Base-by-base conservation (phyloP, 2,113 vertebrate species). In the Heterotilapia buettikoferi region DNA sequence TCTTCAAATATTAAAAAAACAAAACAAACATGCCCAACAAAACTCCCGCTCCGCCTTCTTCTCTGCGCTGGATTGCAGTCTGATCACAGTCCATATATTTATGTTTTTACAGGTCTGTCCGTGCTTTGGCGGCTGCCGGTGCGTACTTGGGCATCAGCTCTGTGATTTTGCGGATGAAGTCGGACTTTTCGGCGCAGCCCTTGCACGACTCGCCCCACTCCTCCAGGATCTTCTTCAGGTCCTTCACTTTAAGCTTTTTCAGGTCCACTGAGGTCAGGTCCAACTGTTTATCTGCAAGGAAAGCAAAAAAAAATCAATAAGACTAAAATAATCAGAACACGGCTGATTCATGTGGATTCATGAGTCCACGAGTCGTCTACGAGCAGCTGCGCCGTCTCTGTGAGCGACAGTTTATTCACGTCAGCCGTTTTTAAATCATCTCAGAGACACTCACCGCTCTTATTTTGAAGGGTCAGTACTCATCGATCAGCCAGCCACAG, bases 121-220 rank as follows among this genome's bases (percentile, higher is more conserved):
- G 96, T 89, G 97, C 97, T 73, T 95, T 97, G 91, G 98, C 98
- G 5, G 98, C 98, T 29, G 96, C 96, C 5, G 99, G 98, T 1
- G 98, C 98, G 5, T 99, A 98, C 95, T 97, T 98, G 86, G 98
- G 98, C 99, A 99, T 99, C 90, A 99, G 97, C 96, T 99, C 98
- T 1, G 97, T 97, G 95, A 99, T 99, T 92, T 98, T 97, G 59
- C 98, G 97, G 95, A 99, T 99, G 92, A 98, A 99, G 94, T 99
- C 98, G 0, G 97, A 97, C 87, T 99, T 99, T 68, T 99, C 98
- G 0, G 97, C 99, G 3, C 99, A 99, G 92, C 99, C 98, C 95
- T 99, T 99, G 94, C 99, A 99, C 1, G 96, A 96, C 93, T 99
- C 98, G 14, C 97, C 98, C 98, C 99, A 99, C 82, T 99, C 98